phyloP scores from a whole-genome alignment of 2,113 vertebrate genomes.

The Myrmophylax atrothorax region DNA sequence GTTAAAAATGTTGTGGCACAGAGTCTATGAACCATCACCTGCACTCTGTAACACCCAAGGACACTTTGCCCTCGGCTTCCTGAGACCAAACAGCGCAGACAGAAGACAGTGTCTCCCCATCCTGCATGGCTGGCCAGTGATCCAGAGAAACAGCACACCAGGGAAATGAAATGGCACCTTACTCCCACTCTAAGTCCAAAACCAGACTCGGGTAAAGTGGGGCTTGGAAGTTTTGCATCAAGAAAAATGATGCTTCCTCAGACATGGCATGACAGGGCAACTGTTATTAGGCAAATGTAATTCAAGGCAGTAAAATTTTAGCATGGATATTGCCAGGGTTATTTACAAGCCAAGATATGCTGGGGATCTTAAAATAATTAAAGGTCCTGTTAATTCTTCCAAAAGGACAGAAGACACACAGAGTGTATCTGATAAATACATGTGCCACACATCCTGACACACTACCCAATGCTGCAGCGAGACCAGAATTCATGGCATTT shows the following conservation, averaged over 20 bases:
- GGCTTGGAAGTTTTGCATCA: neutral
- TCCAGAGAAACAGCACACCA: neutral
- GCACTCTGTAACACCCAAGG: neutral
- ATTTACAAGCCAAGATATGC: neutral
- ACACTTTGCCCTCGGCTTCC: neutral
- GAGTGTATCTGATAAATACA: neutral
- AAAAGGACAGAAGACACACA: neutral
- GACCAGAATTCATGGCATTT: neutral
- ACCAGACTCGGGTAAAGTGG: neutral
- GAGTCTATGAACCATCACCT: neutral
- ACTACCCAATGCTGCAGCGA: neutral
- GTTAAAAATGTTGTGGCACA: neutral
- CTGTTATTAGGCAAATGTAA: neutral
- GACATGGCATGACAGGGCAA: neutral
- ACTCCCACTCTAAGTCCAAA: neutral
- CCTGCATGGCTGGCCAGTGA: neutral
- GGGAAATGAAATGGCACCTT: neutral
- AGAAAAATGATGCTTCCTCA: neutral
- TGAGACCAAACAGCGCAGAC: neutral
- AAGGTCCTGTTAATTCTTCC: conserved; percentile 4
- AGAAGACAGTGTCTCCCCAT: neutral
- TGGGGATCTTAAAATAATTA: neutral
- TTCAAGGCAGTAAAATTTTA: neutral
- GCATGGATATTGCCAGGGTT: neutral
- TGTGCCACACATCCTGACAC: neutral